These are phyloP conservation scores for Druceiella hillmani DNA, from an alignment of 2,888 invertebrate species.

Conservation along the genomic window DNA sequence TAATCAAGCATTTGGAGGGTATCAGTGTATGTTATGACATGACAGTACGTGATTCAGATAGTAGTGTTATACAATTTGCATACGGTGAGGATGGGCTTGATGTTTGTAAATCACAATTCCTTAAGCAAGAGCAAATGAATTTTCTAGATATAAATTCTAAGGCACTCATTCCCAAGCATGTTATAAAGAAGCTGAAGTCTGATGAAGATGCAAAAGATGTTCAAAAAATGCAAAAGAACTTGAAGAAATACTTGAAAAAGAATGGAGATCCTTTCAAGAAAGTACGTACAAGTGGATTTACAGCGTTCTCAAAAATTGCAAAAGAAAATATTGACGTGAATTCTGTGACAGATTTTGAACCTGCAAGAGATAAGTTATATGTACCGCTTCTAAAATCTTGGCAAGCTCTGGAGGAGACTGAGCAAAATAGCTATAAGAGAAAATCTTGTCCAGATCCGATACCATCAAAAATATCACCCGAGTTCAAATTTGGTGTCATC, in stretches of 20 bases:
- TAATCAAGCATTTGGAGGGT: constrained; percentile 97
- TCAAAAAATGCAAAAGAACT: constrained; percentile 51
- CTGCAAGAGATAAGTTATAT: constrained; percentile 55
- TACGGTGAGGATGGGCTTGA: constrained; percentile 96
- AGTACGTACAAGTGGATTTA: constrained; percentile 51
- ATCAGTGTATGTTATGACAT: constrained; percentile 88
- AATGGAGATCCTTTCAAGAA: constrained; percentile 43
- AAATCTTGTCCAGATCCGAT: constrained; percentile 72
- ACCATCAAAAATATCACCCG: constrained; percentile 62
- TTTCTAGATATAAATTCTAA: constrained; percentile 79
- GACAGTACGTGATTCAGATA: constrained; percentile 94
- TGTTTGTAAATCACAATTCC: constrained; percentile 79
- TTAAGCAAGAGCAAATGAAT: constrained; percentile 66
- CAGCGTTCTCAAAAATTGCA: constrained; percentile 52
- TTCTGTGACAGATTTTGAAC: constrained; percentile 39
- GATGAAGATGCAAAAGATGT: constrained; percentile 47
- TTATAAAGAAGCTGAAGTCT: constrained; percentile 54
- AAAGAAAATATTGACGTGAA: constrained; percentile 43
- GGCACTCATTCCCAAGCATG: constrained; percentile 55
- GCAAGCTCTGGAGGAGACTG: constrained; percentile 55
- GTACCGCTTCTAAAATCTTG: constrained; percentile 61
- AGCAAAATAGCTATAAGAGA: constrained; percentile 48
- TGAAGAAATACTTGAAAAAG: constrained; percentile 58
- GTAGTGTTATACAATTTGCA: constrained; percentile 85
- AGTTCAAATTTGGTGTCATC: constrained; percentile 74